Conservation (phyloP, 2,888 invertebrate genomes). For the Thelaira solivaga region DNA sequence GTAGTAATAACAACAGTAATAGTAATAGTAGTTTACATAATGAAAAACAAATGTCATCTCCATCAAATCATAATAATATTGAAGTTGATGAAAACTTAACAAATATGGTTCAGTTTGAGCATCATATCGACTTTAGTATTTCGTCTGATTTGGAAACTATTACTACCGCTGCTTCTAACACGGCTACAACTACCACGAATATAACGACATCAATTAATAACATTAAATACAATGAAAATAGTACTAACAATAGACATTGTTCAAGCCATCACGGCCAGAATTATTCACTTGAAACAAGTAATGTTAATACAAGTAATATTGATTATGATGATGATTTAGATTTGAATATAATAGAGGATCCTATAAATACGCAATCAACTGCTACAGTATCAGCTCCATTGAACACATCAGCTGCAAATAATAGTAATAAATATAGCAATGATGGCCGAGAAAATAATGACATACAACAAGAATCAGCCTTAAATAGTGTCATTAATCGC, state of each 20-base stretch:
- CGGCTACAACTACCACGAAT: neutral
- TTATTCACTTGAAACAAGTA: slow-evolving; percentile 17
- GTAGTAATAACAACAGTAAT: neutral
- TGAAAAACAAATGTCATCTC: slow-evolving; percentile 35
- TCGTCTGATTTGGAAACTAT: slow-evolving; percentile 39
- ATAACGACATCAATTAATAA: slow-evolving; percentile 7
- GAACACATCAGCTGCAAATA: slow-evolving; percentile 36
- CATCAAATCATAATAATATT: neutral
- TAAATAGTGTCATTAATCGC: slow-evolving; percentile 62
- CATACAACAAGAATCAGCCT: slow-evolving; percentile 53
- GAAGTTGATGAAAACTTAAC: slow-evolving; percentile 65
- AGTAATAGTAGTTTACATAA: slow-evolving; percentile 28
- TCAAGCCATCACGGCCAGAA: slow-evolving; percentile 15
- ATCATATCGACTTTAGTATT: slow-evolving; percentile 66
- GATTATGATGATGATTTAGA: slow-evolving; percentile 32
- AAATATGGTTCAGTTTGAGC: slow-evolving; percentile 69
- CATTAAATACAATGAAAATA: slow-evolving; percentile 9
- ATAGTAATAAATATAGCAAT: slow-evolving; percentile 1
- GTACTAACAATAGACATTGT: slow-evolving; percentile 12
- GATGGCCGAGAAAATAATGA: slow-evolving; percentile 33
- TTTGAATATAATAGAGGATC: slow-evolving; percentile 50
- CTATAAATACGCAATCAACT: slow-evolving; percentile 57
- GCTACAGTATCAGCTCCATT: slow-evolving; percentile 45
- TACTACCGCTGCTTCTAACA: slow-evolving; percentile 5
- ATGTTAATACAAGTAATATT: neutral